Percentiles rank a stretch among this genome's conserved stretches.
phyloP scores from a whole-genome alignment of 2,797 vertebrate species.

The Hylomyscus alleni region DNA sequence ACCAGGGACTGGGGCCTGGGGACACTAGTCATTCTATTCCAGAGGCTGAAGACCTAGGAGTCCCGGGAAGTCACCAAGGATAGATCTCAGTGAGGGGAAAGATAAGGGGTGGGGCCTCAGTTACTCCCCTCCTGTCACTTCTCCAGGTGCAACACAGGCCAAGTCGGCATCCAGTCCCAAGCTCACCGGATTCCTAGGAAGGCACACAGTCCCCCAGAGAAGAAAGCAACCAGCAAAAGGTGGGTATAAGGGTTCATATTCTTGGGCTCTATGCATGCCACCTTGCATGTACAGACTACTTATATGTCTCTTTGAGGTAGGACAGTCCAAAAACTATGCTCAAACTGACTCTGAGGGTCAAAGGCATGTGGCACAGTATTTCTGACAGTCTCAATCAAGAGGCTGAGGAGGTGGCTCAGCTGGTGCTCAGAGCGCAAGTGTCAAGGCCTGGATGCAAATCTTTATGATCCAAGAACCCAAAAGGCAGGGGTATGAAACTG shows the following conservation, averaged over 20 bases:
- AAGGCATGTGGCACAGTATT: rapidly evolving
- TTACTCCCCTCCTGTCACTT: no score
- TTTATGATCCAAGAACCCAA: rapidly evolving
- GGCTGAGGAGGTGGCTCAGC: neutral
- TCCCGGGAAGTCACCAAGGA: no score
- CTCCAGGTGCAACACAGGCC: neutral
- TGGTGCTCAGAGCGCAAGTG: neutral
- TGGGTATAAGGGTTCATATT: neutral
- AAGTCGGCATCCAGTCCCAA: neutral
- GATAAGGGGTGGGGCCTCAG: rapidly evolving
- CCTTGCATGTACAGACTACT: rapidly evolving
- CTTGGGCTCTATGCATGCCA: rapidly evolving
- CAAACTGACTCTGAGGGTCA: neutral
- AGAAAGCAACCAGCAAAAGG: neutral
- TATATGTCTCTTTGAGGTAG: neutral
- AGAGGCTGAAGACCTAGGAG: no score
- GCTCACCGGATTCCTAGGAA: neutral
- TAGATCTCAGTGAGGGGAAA: no score
- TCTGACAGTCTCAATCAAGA: neutral
- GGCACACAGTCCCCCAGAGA: no score
- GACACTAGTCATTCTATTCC: neutral
- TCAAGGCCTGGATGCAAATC: neutral
- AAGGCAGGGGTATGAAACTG: neutral
- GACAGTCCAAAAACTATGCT: neutral
- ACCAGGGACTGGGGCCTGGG: neutral